phyloP scores from a whole-genome alignment of 1,140 invertebrate species.

The Hestina assimilis region DNA sequence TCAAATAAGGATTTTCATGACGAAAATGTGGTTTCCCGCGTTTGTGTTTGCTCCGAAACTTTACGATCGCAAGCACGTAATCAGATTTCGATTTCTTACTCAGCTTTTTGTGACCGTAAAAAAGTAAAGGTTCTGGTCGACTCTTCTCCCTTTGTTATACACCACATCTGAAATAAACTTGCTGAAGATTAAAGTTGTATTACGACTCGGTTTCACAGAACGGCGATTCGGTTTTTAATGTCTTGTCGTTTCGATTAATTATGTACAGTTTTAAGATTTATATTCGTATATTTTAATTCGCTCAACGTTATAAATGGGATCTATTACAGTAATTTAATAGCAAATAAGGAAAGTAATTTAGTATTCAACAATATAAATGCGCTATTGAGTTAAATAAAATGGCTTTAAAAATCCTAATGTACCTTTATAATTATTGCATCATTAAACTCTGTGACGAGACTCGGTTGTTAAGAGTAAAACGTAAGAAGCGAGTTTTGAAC shows the following conservation, averaged over 20 bases:
- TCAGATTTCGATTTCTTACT: slow-evolving; percentile 64
- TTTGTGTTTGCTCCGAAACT: slow-evolving; percentile 51
- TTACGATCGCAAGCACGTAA: slow-evolving; percentile 60
- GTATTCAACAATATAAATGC: background rate
- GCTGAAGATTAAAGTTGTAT: background rate
- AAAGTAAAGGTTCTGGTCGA: slow-evolving; percentile 47
- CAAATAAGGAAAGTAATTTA: slow-evolving; percentile 5
- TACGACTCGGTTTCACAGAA: background rate
- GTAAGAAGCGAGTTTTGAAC: slow-evolving; percentile 16
- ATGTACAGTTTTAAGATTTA: background rate
- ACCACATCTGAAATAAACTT: slow-evolving; percentile 9
- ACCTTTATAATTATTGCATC: slow-evolving; percentile 19
- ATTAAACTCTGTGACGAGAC: slow-evolving; percentile 12
- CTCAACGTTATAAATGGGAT: no score
- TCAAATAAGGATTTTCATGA: slow-evolving; percentile 34
- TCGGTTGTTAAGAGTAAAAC: slow-evolving; percentile 15
- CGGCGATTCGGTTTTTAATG: background rate
- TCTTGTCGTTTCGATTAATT: background rate
- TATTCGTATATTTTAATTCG: no score
- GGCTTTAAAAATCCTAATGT: slow-evolving; percentile 18
- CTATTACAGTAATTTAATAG: background rate
- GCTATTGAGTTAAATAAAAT: slow-evolving; percentile 9
- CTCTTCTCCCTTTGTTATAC: slow-evolving; percentile 37
- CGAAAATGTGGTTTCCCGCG: slow-evolving; percentile 55
- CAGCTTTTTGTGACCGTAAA: slow-evolving; percentile 57